Evolutionary conservation across 2,888 invertebrate genomes (phyloP), one percentile per base, ranked within the genome.

Genomic region (Eueremaeus valkanovi): DNA sequence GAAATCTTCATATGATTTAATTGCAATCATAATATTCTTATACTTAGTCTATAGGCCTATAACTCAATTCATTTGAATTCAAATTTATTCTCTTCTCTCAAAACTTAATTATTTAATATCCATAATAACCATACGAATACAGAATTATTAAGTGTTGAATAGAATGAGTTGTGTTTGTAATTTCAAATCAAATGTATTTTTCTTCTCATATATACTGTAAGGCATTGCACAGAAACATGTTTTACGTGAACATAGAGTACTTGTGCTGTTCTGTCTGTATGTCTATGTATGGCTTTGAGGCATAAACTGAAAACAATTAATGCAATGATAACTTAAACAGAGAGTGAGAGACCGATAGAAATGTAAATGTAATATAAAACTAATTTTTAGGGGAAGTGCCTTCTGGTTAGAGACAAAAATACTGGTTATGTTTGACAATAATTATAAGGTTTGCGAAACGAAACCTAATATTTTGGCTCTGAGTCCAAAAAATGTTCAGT

Each of bases 261-360:
- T 36, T 36, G 36, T 36, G 36, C 36, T 5, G 36, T 11, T 36
- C n/a, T n/a, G n/a, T n/a, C n/a, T n/a, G n/a, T n/a, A 45, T 16
- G 16, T 51, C 9, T 51, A 21, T n/a, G 51, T 29, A 61, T 61
- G 13, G 31, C 31, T 61, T 61, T 8, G 29, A 61, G 61, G 8
- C 61, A 61, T 61, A 18, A 21, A 61, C 8, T 61, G 8, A 61
- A 61, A 61, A 61, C 61, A 61, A 61, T 61, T 61, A 61, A 61
- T 29, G 6, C 29, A 61, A 33, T 61, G 33, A 61, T 29, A n/a
- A 21, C 21, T 51, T 21, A 51, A 51, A 51, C n/a, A 21, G 6
- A 51, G n/a, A n/a, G n/a, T n/a, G n/a, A n/a, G n/a, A n/a, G n/a
- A 51, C 16, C n/a, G n/a, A 5, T 51, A 6, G n/a, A 29, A 18